These are phyloP conservation scores for Rallus crepitans DNA, from an alignment of 2,797 vertebrate genomes.

Conservation along the genomic window DNA sequence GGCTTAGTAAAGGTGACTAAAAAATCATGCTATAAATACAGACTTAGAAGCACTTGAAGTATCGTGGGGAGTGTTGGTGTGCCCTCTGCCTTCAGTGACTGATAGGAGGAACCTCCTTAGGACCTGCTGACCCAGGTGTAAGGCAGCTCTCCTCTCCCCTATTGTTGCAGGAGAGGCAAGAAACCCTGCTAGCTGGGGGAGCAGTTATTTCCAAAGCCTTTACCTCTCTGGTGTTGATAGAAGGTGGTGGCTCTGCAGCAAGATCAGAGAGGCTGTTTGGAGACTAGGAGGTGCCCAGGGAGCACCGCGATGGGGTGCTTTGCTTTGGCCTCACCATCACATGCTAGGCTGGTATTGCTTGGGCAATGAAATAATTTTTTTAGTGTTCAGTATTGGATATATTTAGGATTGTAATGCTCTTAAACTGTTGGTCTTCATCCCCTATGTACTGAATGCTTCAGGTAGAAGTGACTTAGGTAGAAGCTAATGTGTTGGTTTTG, in stretches of 20 bases:
- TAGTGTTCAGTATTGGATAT: background rate
- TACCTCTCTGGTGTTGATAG: fast-evolving
- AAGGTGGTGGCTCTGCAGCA: background rate
- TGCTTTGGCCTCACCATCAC: fast-evolving
- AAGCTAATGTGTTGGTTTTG: background rate
- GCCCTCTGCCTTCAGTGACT: background rate
- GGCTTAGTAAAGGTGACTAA: background rate
- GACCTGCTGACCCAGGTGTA: background rate
- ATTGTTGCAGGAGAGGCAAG: background rate
- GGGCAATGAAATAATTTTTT: background rate
- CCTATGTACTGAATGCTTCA: background rate
- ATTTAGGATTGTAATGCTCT: background rate
- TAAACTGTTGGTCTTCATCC: background rate
- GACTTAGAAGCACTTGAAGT: background rate
- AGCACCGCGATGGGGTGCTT: background rate
- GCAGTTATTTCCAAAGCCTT: background rate
- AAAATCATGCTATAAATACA: background rate
- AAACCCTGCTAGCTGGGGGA: background rate
- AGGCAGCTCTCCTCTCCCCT: background rate
- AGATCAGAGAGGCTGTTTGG: background rate
- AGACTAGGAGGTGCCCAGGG: background rate
- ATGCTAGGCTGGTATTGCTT: background rate
- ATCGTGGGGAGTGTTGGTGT: background rate
- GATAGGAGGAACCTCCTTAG: background rate
- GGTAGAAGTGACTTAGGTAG: background rate